Conservation (phyloP, 2,888 invertebrate species). For the Drosophila differens region DNA sequence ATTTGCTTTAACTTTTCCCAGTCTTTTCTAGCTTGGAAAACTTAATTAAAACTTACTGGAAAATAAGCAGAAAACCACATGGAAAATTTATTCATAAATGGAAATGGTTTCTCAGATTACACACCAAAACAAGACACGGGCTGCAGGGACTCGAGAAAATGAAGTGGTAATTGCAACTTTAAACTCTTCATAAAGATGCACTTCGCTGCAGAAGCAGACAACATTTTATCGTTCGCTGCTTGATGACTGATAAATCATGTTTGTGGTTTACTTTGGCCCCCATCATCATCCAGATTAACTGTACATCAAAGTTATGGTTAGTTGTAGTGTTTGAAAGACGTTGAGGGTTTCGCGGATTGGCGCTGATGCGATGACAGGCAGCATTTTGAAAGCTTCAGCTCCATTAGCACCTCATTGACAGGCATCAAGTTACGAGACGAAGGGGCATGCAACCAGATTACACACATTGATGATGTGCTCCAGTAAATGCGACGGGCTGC, state of each 20-base stretch:
- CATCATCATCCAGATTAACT: slow-evolving; percentile 41
- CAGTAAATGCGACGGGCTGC: slow-evolving; percentile 49
- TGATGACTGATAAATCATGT: slow-evolving; percentile 45
- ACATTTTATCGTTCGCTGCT: slow-evolving; percentile 34
- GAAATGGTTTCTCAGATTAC: slow-evolving; percentile 53
- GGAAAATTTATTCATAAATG: slow-evolving; percentile 30
- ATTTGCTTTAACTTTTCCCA: background rate
- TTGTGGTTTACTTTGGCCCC: slow-evolving; percentile 48
- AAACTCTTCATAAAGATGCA: slow-evolving; percentile 42
- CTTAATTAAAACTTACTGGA: slow-evolving; percentile 31
- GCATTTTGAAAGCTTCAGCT: slow-evolving; percentile 48
- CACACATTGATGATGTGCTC: slow-evolving; percentile 60
- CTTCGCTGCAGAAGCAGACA: slow-evolving; percentile 10
- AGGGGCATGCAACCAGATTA: slow-evolving; percentile 41
- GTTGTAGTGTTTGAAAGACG: slow-evolving; percentile 3
- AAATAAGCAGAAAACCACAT: slow-evolving; percentile 43
- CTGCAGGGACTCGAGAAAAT: slow-evolving; percentile 21
- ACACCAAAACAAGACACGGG: slow-evolving; percentile 3
- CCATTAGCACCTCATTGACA: slow-evolving; percentile 80
- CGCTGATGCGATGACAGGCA: slow-evolving; percentile 46
- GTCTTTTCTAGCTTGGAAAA: slow-evolving; percentile 3
- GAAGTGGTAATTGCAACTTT: slow-evolving; percentile 47
- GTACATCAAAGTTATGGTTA: slow-evolving; percentile 57
- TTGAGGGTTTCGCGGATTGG: slow-evolving; percentile 18
- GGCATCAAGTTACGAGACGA: slow-evolving; percentile 64